Base-by-base conservation (phyloP, 2,797 vertebrate species). In the Argyrosomus regius region DNA sequence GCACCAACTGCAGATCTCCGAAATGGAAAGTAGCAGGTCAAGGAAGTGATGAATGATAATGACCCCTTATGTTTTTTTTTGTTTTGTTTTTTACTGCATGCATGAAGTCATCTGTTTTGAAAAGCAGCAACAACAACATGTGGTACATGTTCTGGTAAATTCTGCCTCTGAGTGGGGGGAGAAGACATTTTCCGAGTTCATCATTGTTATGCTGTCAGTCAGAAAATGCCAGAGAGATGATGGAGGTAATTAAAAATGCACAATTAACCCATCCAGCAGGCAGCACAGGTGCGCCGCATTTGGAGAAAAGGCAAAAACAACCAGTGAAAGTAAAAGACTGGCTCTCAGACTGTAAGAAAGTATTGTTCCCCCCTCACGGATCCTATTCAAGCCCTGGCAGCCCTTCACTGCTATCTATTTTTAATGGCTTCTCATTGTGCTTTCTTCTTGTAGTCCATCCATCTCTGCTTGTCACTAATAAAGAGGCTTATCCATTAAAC, bases 351-450 rank as follows among this genome's bases (percentile, higher is more conserved):
- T 60, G 72, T 66, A 74, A 74, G 57, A 82, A 75, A 63, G 75
- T 76, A 88, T 83, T 69, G 74, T 86, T 83, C 74, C 61, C 35
- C 58, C 72, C 53, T 86, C 83, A 79, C 77, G n/a, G 88, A 89
- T 94, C 87, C 82, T 83, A 62, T 93, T 91, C 84, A 73, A 82
- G 79, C 56, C 58, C 74, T 89, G 89, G 88, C 88, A 88, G 78
- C 83, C 69, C 72, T 86, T 92, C 88, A 82, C 74, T 78, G 65
- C 56, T 81, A 87, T 94, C 79, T 81, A 94, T 94, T 91, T 93
- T 95, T 93, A 93, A 95, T 94, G 88, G 80, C 83, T 77, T 88
- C 90, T 90, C 88, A 88, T 92, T 94, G 89, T 92, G 79, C 75
- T 73, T 75, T 85, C 88, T 75, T 83, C 78, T 90, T 93, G 92